Base-by-base conservation (phyloP, 2,113 vertebrate species). In the Ictidomys tridecemlineatus region DNA sequence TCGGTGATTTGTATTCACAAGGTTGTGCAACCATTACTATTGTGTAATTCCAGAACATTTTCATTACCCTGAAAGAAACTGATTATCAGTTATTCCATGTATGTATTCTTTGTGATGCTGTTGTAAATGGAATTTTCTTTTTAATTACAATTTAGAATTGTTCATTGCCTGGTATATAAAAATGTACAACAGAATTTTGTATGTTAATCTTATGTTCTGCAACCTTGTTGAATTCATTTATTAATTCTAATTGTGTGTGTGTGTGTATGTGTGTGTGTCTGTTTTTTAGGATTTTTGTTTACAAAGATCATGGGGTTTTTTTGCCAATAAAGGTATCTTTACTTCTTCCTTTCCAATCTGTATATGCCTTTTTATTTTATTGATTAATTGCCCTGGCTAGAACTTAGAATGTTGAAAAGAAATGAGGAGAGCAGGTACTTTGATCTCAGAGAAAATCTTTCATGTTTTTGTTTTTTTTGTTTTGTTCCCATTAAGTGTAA, bases 41-140 rank as follows among this genome's bases (percentile, higher is more conserved):
- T 84, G 28, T 65, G 37, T 65, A 89, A 58, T 90, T 91, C 51
- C 53, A 85, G 83, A 79, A 79, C n/a, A 91, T 63, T 86, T 79
- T 95, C 34, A 65, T 86, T 42, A 14, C 42, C 48, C n/a, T 26
- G 61, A 69, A 94, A 39, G 48, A 91, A 87, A 79, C 82, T 45
- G 14, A 65, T 48, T n/a, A 80, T 12, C 30, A 45, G 48, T 74
- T 45, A 20, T 58, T 39, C 45, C 58, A 61, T 14, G n/a, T 30
- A 39, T 80, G 53, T 56, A 34, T 28, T 28, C 53, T 61, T 61
- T 61, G 34, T 61, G 56, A 61, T 61, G 79, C n/a, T 61, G 22
- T n/a, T 79, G 30, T 34, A 79, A 79, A 51, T 79, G 32, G 32
- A 53, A 67, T 67, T 67, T 67, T 67, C 28, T 67, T 67, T 30